Evolutionary conservation across 2,888 invertebrate species (phyloP).

Genomic region (Apoderus coryli): DNA sequence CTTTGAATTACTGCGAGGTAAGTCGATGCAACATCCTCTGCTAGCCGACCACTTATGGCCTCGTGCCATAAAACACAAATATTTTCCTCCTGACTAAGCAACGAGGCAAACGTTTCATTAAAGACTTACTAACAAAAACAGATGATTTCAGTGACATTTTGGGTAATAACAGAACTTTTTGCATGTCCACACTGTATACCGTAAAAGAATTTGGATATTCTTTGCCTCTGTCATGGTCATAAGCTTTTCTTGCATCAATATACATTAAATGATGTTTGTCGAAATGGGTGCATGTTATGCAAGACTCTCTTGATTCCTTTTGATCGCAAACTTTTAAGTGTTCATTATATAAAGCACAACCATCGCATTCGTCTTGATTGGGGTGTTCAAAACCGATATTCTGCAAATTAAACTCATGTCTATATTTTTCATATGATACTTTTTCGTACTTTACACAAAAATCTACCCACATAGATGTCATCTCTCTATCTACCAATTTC

Average conservation of each 20-base stretch:
- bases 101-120: constrained; percentile 8
- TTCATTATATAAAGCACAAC: constrained; percentile 10
- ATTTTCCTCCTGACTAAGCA: constrained; percentile 9
- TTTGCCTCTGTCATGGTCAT: constrained; percentile 3
- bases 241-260: constrained; percentile 5
- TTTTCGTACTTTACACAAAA: constrained; percentile 10
- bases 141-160: constrained; percentile 8
- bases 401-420: constrained; percentile 7
- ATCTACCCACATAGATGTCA: constrained; percentile 11
- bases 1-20: constrained; percentile 9
- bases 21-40: constrained; percentile 12
- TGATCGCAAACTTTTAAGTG: constrained; percentile 9
- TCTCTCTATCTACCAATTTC: constrained; percentile 5
- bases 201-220: constrained; percentile 1
- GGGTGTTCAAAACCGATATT: constrained; percentile 12
- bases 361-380: constrained; percentile 10
- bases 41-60: constrained; percentile 11
- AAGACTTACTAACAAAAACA: constrained; percentile 7
- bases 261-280: constrained; percentile 9
- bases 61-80: constrained; percentile 14
- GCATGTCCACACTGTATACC: constrained; percentile 6
- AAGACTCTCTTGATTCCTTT: constrained; percentile 9
- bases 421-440: constrained; percentile 12
- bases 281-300: constrained; percentile 8
- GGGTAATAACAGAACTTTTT: constrained; percentile 5